These are phyloP conservation scores for Myotis findleyi DNA, from an alignment of 2,797 vertebrate species.

Conservation along the genomic window DNA sequence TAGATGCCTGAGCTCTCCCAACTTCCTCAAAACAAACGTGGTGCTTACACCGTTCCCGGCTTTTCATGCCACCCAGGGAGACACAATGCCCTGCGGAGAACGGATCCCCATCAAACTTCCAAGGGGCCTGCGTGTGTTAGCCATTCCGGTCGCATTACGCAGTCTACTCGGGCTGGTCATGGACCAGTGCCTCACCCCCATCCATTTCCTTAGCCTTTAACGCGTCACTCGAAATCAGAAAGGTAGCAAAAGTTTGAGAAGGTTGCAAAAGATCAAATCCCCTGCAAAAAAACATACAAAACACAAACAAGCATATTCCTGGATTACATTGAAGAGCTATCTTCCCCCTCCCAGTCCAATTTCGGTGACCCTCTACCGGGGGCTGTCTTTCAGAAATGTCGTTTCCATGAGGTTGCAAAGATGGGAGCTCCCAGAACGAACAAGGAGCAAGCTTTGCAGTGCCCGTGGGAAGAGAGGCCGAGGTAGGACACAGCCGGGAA, in stretches of 20 bases:
- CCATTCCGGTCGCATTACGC: constrained; percentile 83
- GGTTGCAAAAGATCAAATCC: constrained; percentile 83
- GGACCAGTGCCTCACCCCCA: constrained; percentile 88
- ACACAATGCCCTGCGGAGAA: constrained; percentile 84
- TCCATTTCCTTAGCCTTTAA: constrained; percentile 88
- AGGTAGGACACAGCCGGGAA: neutral
- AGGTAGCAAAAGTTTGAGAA: constrained; percentile 85
- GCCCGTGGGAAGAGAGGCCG: neutral
- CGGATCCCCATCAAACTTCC: constrained; percentile 87
- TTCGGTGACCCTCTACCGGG: constrained; percentile 43
- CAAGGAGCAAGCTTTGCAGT: neutral
- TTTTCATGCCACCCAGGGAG: constrained; percentile 85
- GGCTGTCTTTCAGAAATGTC: constrained; percentile 65
- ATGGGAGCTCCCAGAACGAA: neutral
- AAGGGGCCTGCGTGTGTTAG: constrained; percentile 86
- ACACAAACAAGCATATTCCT: constrained; percentile 66
- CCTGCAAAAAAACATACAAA: neutral
- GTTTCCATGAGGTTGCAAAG: neutral
- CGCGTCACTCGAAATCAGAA: constrained; percentile 86
- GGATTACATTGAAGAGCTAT: constrained; percentile 75
- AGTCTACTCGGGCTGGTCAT: constrained; percentile 86
- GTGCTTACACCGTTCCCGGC: constrained; percentile 82
- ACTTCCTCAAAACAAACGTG: constrained; percentile 66
- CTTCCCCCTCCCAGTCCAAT: constrained; percentile 8
- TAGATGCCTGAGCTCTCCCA: constrained; percentile 73